A percentile compares a stretch with the other conserved stretches of the same genome.
Conservation (phyloP, 1,140 invertebrate species). For the Bombus sibiricus region DNA sequence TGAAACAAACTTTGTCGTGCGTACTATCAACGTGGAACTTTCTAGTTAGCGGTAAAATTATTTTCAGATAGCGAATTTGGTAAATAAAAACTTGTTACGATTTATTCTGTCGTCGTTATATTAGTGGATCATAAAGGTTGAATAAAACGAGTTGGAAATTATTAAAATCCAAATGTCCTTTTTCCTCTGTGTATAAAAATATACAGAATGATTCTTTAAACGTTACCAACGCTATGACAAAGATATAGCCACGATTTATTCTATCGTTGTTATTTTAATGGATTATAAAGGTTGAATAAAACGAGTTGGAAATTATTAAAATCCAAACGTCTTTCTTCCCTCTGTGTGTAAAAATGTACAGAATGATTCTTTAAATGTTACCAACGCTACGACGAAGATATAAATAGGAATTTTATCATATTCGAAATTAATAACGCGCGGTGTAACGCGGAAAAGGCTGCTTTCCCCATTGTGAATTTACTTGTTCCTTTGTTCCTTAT, state of each 20-base stretch:
- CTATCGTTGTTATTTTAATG: neutral
- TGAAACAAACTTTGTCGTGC: neutral
- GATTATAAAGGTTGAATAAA: neutral
- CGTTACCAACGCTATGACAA: neutral
- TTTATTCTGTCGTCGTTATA: neutral
- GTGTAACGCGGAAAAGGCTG: neutral
- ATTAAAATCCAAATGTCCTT: neutral
- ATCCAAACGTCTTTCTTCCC: neutral
- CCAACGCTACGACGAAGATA: neutral
- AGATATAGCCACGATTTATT: neutral
- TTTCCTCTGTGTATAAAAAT: neutral
- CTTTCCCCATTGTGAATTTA: conserved; percentile 5
- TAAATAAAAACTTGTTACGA: neutral
- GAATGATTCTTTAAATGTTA: neutral
- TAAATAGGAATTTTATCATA: neutral
- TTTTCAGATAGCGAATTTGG: neutral
- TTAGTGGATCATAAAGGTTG: neutral
- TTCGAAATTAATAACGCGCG: neutral
- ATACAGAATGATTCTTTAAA: neutral
- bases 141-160: neutral
- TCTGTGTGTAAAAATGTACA: neutral
- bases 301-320: neutral
- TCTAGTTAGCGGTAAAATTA: neutral
- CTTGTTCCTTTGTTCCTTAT: neutral
- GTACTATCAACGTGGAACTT: neutral